Evolutionary conservation across 2,888 invertebrate species (phyloP).

Genomic region (Epirrita christyi): DNA sequence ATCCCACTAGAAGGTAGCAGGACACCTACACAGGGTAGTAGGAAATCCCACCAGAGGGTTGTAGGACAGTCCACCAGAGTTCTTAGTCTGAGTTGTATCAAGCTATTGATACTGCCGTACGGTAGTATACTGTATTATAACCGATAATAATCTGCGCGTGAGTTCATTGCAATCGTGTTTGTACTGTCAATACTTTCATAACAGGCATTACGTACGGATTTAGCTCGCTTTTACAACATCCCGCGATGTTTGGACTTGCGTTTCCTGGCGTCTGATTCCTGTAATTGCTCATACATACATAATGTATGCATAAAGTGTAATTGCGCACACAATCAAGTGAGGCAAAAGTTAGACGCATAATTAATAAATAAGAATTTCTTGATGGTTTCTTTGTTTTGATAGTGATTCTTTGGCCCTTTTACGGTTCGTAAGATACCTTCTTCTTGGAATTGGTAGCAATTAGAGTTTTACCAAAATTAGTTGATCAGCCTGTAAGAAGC

Average conservation of each 20-base stretch:
- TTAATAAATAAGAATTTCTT: not conserved
- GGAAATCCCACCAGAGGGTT: no score
- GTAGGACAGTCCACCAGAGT: no score
- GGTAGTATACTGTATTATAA: no score
- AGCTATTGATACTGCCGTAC: no score
- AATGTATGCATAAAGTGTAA: slow-evolving; percentile 20
- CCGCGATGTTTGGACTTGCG: slow-evolving; percentile 47
- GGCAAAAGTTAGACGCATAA: not conserved
- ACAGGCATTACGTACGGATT: slow-evolving; percentile 10
- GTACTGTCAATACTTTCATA: slow-evolving; percentile 8
- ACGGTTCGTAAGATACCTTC: no score
- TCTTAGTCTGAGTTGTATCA: no score
- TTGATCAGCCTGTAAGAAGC: no score
- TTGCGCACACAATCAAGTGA: not conserved
- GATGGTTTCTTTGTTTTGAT: not conserved
- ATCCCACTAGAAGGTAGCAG: no score
- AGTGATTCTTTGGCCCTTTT: not conserved
- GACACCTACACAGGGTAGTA: no score
- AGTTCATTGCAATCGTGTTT: not conserved
- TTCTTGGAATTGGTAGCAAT: no score
- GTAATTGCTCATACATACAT: slow-evolving; percentile 11
- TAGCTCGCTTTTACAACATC: slow-evolving; percentile 36
- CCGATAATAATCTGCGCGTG: no score
- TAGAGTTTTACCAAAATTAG: no score
- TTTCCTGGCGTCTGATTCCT: slow-evolving; percentile 40